These are phyloP conservation scores for Synergus laeviventris DNA, from an alignment of 2,888 invertebrate species.

Conservation along the genomic window DNA sequence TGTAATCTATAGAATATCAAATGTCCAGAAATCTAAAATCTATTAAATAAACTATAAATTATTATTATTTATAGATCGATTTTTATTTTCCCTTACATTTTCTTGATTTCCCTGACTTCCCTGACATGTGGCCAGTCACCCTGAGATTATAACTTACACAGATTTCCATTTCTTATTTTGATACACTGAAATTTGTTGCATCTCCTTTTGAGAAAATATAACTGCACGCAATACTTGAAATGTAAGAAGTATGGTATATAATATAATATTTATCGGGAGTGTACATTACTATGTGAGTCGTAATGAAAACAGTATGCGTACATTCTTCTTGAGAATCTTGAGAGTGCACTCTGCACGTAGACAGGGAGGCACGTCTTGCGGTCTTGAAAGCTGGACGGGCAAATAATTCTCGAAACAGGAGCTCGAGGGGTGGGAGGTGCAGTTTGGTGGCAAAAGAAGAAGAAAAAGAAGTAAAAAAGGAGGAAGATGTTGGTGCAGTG, in stretches of 20 bases:
- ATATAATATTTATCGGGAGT: constrained; percentile 16
- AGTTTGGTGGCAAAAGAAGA: constrained; percentile 39
- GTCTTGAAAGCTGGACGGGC: constrained; percentile 31
- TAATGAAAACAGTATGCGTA: constrained; percentile 10
- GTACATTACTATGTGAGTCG: background rate
- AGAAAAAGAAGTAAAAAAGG: constrained; percentile 44
- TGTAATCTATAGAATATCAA: no score
- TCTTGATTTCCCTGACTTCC: no score
- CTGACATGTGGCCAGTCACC: no score
- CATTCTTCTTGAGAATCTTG: background rate
- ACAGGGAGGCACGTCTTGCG: constrained; percentile 23
- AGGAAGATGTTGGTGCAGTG: constrained; percentile 44
- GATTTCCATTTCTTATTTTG: no score
- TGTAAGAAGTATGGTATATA: background rate
- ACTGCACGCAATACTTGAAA: background rate
- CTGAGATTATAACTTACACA: no score
- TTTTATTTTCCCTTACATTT: no score
- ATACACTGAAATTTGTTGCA: no score
- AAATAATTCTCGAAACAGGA: constrained; percentile 41
- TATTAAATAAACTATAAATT: no score
- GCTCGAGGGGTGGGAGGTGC: constrained; percentile 25
- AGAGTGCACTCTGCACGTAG: background rate
- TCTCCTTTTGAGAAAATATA: no score
- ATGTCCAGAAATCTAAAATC: no score
- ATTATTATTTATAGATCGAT: no score